A percentile compares a stretch with the other conserved stretches of the same genome.
phyloP scores from a whole-genome alignment of 2,797 vertebrate genomes.

The Sebastes itinus region DNA sequence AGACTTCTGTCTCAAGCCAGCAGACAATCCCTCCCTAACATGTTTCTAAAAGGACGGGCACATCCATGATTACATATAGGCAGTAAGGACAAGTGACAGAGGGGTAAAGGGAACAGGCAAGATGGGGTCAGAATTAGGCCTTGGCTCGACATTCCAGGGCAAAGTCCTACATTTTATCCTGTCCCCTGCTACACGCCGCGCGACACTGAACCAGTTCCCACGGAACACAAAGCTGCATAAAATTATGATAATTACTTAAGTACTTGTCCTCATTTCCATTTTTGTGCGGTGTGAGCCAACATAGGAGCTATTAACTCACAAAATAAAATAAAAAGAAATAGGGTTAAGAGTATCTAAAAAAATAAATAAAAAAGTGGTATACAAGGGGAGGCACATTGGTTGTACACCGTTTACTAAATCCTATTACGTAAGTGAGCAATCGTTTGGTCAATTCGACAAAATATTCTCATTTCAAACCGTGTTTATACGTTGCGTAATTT shows the following conservation, averaged over 20 bases:
- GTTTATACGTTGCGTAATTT: constrained; percentile 32
- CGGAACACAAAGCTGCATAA: constrained; percentile 82
- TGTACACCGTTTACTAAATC: neutral
- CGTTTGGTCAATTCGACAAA: neutral
- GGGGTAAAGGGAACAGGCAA: constrained; percentile 69
- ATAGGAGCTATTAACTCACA: constrained; percentile 47
- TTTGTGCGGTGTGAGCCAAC: constrained; percentile 60
- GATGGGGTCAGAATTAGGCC: constrained; percentile 85
- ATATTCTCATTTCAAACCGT: constrained; percentile 19
- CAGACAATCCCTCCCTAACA: constrained; percentile 76
- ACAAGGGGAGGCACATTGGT: neutral
- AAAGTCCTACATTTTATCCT: constrained; percentile 82
- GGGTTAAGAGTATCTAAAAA: constrained; percentile 32
- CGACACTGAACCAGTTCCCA: constrained; percentile 82
- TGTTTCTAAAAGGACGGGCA: constrained; percentile 70
- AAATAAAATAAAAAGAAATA: constrained; percentile 60
- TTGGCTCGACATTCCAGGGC: constrained; percentile 79
- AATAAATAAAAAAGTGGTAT: neutral
- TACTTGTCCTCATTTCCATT: constrained; percentile 82
- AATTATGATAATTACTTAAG: constrained; percentile 85
- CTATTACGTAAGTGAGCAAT: neutral
- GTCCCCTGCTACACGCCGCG: constrained; percentile 72
- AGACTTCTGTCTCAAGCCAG: constrained; percentile 67
- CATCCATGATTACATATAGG: constrained; percentile 84
- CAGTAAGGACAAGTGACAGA: constrained; percentile 56